Percentiles rank a stretch among this genome's conserved stretches.
Evolutionary conservation across 2,888 invertebrate species (phyloP).

Genomic region (Prenolepis imparis): DNA sequence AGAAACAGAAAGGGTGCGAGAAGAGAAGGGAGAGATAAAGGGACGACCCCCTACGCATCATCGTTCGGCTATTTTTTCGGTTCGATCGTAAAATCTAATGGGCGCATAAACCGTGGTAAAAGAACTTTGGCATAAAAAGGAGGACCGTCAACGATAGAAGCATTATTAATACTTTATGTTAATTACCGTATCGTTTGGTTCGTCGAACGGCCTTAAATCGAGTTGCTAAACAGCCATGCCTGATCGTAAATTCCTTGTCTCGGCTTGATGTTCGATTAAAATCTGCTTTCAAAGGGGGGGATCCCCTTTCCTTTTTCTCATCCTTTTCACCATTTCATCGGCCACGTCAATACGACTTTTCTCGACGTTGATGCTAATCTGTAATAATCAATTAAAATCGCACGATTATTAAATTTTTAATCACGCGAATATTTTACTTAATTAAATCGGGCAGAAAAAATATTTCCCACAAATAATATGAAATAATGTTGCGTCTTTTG

Average conservation of each 20-base stretch:
- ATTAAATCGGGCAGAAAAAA: not conserved
- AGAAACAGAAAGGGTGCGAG: slow-evolving; percentile 40
- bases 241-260: slow-evolving; percentile 82
- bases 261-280: slow-evolving; percentile 82
- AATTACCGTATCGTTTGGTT: slow-evolving; percentile 83
- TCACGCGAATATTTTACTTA: not conserved
- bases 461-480: not conserved
- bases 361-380: slow-evolving; percentile 15
- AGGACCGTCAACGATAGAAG: slow-evolving; percentile 79
- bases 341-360: slow-evolving; percentile 56
- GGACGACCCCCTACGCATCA: slow-evolving; percentile 75
- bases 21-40: slow-evolving; percentile 58
- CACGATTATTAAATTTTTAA: slow-evolving; percentile 13
- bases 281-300: slow-evolving; percentile 77
- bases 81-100: slow-evolving; percentile 86
- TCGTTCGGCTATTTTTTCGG: slow-evolving; percentile 82
- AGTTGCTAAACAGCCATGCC: slow-evolving; percentile 79
- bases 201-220: slow-evolving; percentile 83
- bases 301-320: slow-evolving; percentile 58
- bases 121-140: slow-evolving; percentile 81
- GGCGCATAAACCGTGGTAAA: slow-evolving; percentile 84
- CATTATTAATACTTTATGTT: slow-evolving; percentile 86
- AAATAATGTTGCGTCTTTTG: not conserved
- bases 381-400: slow-evolving; percentile 16
- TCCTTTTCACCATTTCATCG: slow-evolving; percentile 57